Conservation (phyloP, 2,113 vertebrate genomes). For the Rattus rattus region DNA sequence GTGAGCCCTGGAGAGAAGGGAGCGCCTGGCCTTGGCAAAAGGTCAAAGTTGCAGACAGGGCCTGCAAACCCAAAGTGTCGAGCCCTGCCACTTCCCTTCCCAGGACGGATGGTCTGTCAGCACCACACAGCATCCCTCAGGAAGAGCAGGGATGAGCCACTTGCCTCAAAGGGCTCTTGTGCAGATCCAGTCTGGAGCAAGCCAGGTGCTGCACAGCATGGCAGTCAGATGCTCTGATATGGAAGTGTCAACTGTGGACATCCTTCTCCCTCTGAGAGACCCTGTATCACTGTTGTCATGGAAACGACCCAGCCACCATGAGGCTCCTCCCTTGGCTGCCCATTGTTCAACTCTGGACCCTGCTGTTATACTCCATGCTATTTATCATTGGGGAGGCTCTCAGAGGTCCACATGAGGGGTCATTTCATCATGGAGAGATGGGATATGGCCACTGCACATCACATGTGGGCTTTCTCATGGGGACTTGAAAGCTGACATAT, state of each 20-base stretch:
- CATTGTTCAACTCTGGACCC: background rate
- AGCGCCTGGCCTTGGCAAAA: rapidly evolving
- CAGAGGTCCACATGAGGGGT: background rate
- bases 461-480: background rate
- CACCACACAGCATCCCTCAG: background rate
- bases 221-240: background rate
- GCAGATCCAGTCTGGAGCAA: background rate
- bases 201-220: background rate
- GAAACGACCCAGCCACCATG: background rate
- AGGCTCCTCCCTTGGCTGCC: background rate
- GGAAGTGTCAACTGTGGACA: background rate
- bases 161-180: background rate
- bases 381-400: background rate
- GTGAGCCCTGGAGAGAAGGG: background rate
- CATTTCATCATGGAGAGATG: background rate
- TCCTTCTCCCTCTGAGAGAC: background rate
- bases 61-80: background rate
- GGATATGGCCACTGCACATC: background rate
- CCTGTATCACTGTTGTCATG: background rate
- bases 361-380: background rate
- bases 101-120: background rate
- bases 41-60: background rate
- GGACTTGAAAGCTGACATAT: background rate
- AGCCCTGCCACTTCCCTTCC: background rate
- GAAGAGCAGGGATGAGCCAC: background rate